Percentiles rank a stretch among this genome's conserved stretches.
phyloP scores from a whole-genome alignment of 2,797 vertebrate genomes.

The Typhlichthys subterraneus region DNA sequence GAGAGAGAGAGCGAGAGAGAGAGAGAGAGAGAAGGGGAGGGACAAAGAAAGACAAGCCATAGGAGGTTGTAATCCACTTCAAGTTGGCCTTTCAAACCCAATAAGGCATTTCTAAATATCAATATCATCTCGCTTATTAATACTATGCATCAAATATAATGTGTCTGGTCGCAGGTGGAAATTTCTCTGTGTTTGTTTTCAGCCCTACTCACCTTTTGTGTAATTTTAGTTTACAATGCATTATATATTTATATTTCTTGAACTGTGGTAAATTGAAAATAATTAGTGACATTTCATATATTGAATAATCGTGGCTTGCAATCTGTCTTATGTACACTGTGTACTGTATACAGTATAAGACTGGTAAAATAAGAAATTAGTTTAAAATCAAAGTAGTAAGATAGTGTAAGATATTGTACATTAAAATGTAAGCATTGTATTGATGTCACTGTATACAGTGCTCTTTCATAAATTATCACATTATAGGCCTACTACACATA shows the following conservation, averaged over 20 bases:
- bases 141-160: conserved; percentile 8
- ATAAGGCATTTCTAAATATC: conserved; percentile 5
- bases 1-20: conserved; percentile 2
- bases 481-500: background rate
- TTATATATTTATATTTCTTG: conserved; percentile 8
- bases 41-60: conserved; percentile 15
- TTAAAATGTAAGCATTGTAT: background rate
- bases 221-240: background rate
- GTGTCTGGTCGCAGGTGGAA: conserved; percentile 13
- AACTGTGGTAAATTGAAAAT: background rate
- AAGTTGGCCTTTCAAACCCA: conserved; percentile 19
- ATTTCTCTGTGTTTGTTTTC: conserved; percentile 2
- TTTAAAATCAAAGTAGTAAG: background rate
- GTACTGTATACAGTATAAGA: background rate
- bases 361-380: background rate
- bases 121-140: conserved; percentile 22
- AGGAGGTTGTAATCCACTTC: conserved; percentile 16
- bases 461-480: background rate
- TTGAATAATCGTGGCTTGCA: background rate
- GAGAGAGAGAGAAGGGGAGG: conserved; percentile 8
- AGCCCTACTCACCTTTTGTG: background rate
- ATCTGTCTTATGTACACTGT: background rate
- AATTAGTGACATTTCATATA: background rate
- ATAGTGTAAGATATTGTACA: too few species aligned
- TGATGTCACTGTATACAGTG: background rate